Base-by-base conservation (phyloP, 2,888 invertebrate species). In the Smittia sp. region DNA sequence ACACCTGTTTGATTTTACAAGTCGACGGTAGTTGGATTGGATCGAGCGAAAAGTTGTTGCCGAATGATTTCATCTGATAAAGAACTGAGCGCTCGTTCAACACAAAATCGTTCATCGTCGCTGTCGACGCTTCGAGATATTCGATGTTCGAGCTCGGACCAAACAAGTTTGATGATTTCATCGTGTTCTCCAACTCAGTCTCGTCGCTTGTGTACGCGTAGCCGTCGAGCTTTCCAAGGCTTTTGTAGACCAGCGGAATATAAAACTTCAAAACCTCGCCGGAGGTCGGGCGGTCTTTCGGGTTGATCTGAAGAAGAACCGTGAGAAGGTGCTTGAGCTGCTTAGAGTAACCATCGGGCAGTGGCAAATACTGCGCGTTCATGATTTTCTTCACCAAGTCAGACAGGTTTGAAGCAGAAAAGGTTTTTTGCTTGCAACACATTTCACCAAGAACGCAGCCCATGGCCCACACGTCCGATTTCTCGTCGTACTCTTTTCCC, bases 381-480 rank as follows among this genome's bases (percentile, higher is more conserved):
- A 90, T 88, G 46, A 91, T 91, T 81, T 90, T 90, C 75, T 89
- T 88, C 38, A 91, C 89, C 24, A 91, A 80, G 27, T 89, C 88
- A 1, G 90, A 89, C 18, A 91, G 82, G 81, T 89, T 91, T 39
- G 88, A 85, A 0, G 89, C 90, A 75, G 90, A 89, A 80, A 91
- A 91, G 1, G 90, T 88, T 80, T 88, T 89, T 77, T 87, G 87
- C 22, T 90, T 81, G 77, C 89, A 88, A 22, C 88, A 87, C 85
- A 91, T 87, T 81, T 91, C 91, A 78, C 91, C 90, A 54, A 92
- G 81, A 77, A 91, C 89, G 79, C 91, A 92, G 13, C 90, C 90
- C 74, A 91, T 80, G 0, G 91, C 90, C 91, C 91, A 92, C 76
- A 91, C 88, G 79, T 91, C 91, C 39, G 90, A 89, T 79, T 91